phyloP scores from a whole-genome alignment of 2,888 invertebrate species.

The Lamproptera curius region DNA sequence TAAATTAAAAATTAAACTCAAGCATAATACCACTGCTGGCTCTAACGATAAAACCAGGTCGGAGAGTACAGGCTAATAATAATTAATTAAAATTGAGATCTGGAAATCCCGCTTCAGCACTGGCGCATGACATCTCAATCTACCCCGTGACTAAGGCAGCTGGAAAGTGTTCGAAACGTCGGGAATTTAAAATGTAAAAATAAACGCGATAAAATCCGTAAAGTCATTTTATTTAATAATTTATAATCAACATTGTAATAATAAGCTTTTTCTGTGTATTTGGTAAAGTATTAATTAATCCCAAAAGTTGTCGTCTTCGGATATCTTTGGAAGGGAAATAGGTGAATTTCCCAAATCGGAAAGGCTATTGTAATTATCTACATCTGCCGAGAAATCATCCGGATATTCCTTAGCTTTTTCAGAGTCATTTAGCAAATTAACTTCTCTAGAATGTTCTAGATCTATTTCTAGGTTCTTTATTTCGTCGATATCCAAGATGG shows the following conservation, averaged over 20 bases:
- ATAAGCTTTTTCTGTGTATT: conserved; percentile 35
- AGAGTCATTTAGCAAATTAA: conserved; percentile 31
- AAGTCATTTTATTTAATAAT: conserved; percentile 62
- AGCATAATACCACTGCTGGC: too few species aligned
- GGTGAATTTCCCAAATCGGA: conserved; percentile 46
- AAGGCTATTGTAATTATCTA: conserved; percentile 50
- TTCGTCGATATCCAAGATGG: conserved; percentile 39
- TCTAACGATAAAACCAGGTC: too few species aligned
- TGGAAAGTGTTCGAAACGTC: too few species aligned
- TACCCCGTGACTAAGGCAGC: too few species aligned
- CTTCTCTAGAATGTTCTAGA: conserved; percentile 35
- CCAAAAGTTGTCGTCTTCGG: conserved; percentile 62
- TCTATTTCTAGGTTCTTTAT: conserved; percentile 37
- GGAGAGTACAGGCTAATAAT: too few species aligned
- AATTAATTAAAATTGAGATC: too few species aligned
- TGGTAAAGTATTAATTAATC: conserved; percentile 36
- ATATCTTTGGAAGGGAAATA: conserved; percentile 47
- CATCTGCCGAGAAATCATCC: conserved; percentile 54
- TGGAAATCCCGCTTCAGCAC: too few species aligned
- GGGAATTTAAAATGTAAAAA: too few species aligned
- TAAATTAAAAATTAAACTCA: too few species aligned
- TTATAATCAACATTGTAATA: too few species aligned
- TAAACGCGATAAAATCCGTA: too few species aligned
- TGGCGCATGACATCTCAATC: too few species aligned
- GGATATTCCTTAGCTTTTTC: conserved; percentile 38